Conservation (phyloP, 2,888 invertebrate genomes). For the Hypsopygia costalis region DNA sequence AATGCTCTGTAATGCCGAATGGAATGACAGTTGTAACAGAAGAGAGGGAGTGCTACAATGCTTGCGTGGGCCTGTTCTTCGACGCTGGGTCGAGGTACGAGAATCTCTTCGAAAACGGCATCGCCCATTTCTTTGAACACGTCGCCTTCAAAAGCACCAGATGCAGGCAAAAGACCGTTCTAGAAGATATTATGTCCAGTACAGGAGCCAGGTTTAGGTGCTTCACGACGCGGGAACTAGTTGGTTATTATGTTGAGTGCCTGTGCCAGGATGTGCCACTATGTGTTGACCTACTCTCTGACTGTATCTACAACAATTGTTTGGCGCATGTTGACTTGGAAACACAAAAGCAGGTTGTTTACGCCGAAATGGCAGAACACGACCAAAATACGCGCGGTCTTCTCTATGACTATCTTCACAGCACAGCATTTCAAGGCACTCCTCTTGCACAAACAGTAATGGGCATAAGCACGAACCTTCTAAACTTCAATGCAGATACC, state of each 20-base stretch:
- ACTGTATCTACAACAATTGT: conserved; percentile 36
- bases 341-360: conserved; percentile 39
- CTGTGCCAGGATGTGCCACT: conserved; percentile 19
- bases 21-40: conserved; percentile 52
- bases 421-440: conserved; percentile 72
- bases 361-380: conserved; percentile 43
- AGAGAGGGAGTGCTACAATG: conserved; percentile 29
- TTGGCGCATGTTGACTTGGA: conserved; percentile 37
- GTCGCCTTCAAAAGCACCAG: conserved; percentile 50
- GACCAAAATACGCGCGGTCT: conserved; percentile 53
- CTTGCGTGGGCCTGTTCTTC: conserved; percentile 42
- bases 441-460: conserved; percentile 54
- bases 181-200: conserved; percentile 27
- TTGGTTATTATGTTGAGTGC: conserved; percentile 39
- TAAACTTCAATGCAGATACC: not conserved
- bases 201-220: conserved; percentile 38
- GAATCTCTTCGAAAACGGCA: conserved; percentile 43
- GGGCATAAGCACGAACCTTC: conserved; percentile 36
- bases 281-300: conserved; percentile 32
- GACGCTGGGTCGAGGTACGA: conserved; percentile 57
- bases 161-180: conserved; percentile 18
- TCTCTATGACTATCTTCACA: conserved; percentile 68
- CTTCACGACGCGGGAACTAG: conserved; percentile 47
- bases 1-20: conserved; percentile 35
- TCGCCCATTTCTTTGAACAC: conserved; percentile 60